Evolutionary conservation across 1,140 invertebrate species (phyloP).

Genomic region (Chrysomallon squamiferum): DNA sequence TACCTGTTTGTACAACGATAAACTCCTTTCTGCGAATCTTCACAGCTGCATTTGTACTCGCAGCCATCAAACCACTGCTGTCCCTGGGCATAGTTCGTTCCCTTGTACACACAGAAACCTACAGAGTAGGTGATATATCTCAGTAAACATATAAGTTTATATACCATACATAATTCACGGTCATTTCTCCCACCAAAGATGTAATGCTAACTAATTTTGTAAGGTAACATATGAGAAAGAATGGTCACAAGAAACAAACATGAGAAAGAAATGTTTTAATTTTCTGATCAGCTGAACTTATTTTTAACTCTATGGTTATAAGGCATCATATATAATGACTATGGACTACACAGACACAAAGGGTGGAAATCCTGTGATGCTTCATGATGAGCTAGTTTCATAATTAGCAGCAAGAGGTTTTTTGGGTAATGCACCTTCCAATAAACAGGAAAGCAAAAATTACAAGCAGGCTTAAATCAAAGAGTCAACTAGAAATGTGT

Average conservation of each 20-base stretch:
- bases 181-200: background rate
- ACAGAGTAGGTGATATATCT: background rate
- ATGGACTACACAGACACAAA: no score
- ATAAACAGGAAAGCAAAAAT: no score
- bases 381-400: no score
- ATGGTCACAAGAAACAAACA: background rate
- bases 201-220: background rate
- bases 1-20: slow-evolving; percentile 44
- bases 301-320: no score
- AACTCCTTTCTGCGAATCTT: slow-evolving; percentile 26
- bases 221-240: background rate
- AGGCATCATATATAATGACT: no score
- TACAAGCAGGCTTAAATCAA: no score
- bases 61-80: slow-evolving; percentile 45
- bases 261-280: background rate
- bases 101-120: slow-evolving; percentile 38
- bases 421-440: no score
- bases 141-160: background rate
- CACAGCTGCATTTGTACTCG: slow-evolving; percentile 34
- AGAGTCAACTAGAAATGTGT: no score
- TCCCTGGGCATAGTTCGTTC: slow-evolving; percentile 23
- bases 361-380: no score
- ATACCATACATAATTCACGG: background rate
- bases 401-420: no score
- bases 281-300: no score